Conservation (phyloP, 2,797 vertebrate species). For the Eidolon dupreanum region DNA sequence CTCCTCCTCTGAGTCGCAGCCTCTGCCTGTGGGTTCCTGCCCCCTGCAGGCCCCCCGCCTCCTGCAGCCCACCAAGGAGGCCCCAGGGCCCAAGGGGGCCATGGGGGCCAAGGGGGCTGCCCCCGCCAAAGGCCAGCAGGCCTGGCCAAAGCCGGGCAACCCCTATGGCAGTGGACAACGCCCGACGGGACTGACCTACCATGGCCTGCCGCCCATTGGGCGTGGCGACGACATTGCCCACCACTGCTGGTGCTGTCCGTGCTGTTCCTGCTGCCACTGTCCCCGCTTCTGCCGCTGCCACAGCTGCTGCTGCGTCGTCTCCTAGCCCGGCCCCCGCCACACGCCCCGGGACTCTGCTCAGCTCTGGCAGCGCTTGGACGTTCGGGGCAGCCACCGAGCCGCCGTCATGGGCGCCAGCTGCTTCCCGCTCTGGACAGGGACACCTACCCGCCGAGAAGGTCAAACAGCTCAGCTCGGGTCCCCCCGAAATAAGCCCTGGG, state of each 20-base stretch:
- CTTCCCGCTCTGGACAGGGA: not conserved
- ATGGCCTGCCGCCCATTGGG: slow-evolving; percentile 71
- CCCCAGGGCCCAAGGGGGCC: not conserved
- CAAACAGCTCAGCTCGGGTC: accelerated
- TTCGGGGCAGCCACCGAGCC: not conserved
- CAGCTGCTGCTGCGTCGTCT: slow-evolving; percentile 82
- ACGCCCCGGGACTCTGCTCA: not conserved
- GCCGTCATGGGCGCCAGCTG: accelerated
- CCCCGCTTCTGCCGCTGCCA: slow-evolving; percentile 75
- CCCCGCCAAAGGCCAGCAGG: slow-evolving; percentile 50
- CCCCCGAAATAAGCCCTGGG: not conserved
- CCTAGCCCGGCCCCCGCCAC: slow-evolving; percentile 55
- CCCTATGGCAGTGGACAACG: slow-evolving; percentile 81
- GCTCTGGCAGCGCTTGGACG: not conserved
- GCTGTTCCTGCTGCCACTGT: slow-evolving; percentile 82
- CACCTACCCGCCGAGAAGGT: not conserved
- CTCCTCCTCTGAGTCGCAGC: not conserved
- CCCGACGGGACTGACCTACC: slow-evolving; percentile 76
- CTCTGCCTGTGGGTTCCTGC: not conserved
- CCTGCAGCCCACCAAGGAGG: slow-evolving; percentile 6
- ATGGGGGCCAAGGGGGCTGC: slow-evolving; percentile 37
- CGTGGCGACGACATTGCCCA: slow-evolving; percentile 73
- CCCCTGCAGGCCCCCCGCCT: not conserved
- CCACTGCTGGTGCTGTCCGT: slow-evolving; percentile 85
- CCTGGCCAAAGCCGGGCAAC: slow-evolving; percentile 80